A percentile compares a stretch with the other conserved stretches of the same genome.
phyloP scores from a whole-genome alignment of 2,888 invertebrate genomes.

The Lymantria dispar region DNA sequence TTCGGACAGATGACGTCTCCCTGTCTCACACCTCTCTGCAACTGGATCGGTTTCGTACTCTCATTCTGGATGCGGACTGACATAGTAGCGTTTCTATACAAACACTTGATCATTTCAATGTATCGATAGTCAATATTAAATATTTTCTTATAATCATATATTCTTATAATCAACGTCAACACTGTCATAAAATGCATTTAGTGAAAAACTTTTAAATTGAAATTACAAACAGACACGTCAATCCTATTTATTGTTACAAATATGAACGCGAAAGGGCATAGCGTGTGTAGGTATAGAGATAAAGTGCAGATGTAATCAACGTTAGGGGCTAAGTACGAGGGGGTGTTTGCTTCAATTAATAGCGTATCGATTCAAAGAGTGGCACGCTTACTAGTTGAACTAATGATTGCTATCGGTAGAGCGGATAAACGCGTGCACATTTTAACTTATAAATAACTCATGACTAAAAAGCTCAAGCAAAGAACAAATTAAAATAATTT shows the following conservation, averaged over 20 bases:
- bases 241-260: neutral
- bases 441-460: neutral
- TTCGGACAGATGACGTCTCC: too few species aligned
- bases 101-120: too few species aligned
- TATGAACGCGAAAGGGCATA: conserved; percentile 4
- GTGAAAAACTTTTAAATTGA: too few species aligned
- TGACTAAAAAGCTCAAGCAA: neutral
- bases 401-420: conserved; percentile 5
- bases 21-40: too few species aligned
- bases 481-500: neutral
- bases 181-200: too few species aligned
- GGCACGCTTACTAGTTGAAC: conserved; percentile 7
- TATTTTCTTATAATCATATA: too few species aligned
- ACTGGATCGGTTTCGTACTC: too few species aligned
- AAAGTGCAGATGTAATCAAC: conserved; percentile 46
- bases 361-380: conserved; percentile 31
- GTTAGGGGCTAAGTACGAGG: conserved; percentile 38
- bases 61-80: too few species aligned
- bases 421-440: neutral
- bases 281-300: conserved; percentile 6
- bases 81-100: too few species aligned
- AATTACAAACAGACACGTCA: too few species aligned
- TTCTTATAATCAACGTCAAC: too few species aligned
- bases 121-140: too few species aligned
- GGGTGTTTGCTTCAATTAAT: conserved; percentile 52